A percentile compares a stretch with the other conserved stretches of the same genome.
phyloP scores from a whole-genome alignment of 2,797 vertebrate species.

The Oophaga sylvatica region DNA sequence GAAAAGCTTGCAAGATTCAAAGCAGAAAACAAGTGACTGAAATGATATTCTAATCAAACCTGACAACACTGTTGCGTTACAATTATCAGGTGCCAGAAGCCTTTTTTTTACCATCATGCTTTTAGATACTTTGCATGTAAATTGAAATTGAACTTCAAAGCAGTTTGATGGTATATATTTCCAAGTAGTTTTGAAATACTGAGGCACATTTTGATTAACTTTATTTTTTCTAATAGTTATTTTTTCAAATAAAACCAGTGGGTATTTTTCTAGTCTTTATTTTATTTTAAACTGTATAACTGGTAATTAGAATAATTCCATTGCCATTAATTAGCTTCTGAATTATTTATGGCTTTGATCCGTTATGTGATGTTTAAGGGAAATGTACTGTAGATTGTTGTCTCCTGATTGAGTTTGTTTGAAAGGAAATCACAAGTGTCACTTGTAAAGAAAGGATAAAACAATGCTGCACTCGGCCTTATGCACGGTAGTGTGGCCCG shows the following conservation, averaged over 20 bases:
- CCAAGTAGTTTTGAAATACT: constrained; percentile 65
- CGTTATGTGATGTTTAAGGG: constrained; percentile 60
- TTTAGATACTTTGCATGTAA: constrained; percentile 71
- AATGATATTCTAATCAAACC: constrained; percentile 63
- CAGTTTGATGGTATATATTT: constrained; percentile 65
- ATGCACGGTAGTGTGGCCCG: not conserved
- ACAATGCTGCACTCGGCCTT: not conserved
- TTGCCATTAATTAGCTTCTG: constrained; percentile 68
- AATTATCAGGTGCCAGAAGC: constrained; percentile 68
- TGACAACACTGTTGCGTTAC: constrained; percentile 64
- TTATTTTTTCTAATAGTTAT: constrained; percentile 62
- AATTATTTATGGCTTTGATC: constrained; percentile 65
- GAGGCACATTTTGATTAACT: constrained; percentile 67
- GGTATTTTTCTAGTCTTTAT: constrained; percentile 45
- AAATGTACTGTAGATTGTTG: constrained; percentile 55
- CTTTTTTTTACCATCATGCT: constrained; percentile 61
- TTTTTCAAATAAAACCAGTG: constrained; percentile 61
- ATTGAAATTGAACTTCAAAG: constrained; percentile 76
- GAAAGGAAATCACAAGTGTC: constrained; percentile 41
- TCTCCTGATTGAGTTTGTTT: constrained; percentile 47
- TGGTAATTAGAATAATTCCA: constrained; percentile 65
- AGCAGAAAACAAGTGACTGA: constrained; percentile 50
- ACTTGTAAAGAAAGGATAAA: constrained; percentile 27
- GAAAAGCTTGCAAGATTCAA: constrained; percentile 19
- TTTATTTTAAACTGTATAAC: constrained; percentile 42